Percentiles rank a stretch among this genome's conserved stretches.
Evolutionary conservation across 2,113 vertebrate genomes (phyloP).

Genomic region (Mormyrus iriodes): DNA sequence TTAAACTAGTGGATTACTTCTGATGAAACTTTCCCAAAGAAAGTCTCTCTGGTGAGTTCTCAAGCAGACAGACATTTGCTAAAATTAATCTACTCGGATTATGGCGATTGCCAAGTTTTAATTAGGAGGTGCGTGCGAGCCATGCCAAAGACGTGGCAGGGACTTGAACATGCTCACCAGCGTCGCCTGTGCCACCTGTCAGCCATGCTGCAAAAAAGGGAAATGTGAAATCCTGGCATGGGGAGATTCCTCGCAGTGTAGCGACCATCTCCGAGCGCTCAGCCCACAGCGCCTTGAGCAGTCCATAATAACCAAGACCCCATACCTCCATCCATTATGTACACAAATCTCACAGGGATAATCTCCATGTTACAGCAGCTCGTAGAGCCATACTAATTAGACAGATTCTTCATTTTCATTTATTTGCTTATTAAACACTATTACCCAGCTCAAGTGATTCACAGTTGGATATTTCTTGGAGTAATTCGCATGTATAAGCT

Average conservation of each 20-base stretch:
- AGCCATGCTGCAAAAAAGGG: neutral
- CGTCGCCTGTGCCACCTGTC: neutral
- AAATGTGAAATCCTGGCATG: neutral
- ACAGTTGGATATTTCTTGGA: slow-evolving; percentile 6
- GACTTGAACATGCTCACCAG: neutral
- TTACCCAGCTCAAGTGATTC: neutral
- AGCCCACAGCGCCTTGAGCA: neutral
- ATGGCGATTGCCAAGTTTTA: neutral
- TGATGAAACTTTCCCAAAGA: neutral
- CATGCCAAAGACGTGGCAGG: neutral
- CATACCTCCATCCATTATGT: neutral
- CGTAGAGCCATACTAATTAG: neutral
- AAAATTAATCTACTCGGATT: slow-evolving; percentile 10
- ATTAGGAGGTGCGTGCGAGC: neutral
- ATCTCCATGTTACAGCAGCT: neutral
- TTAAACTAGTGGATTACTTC: neutral
- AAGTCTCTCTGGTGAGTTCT: neutral
- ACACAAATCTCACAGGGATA: neutral
- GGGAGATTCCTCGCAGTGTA: neutral
- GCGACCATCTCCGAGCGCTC: neutral
- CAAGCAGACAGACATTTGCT: neutral
- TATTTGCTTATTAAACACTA: slow-evolving; percentile 12
- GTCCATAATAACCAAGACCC: neutral
- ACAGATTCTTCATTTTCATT: neutral
- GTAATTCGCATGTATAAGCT: neutral